Percentiles rank a stretch among this genome's conserved stretches.
phyloP scores from a whole-genome alignment of 1,140 invertebrate species.

The Drosophila nigrodunni region DNA sequence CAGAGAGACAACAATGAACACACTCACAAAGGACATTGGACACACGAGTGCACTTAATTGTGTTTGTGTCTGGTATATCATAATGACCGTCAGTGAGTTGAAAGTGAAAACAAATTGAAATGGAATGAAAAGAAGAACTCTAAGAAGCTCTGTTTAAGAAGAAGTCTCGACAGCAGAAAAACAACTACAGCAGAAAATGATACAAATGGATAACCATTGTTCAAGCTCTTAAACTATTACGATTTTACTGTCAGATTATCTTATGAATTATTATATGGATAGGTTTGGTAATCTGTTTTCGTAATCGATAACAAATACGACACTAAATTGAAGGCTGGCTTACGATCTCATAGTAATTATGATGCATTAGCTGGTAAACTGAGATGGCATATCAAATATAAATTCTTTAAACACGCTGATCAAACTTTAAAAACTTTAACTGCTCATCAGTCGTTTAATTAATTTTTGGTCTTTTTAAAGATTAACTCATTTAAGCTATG shows the following conservation, averaged over 20 bases:
- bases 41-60: constrained; percentile 64
- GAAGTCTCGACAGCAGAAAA: background rate
- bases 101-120: constrained; percentile 31
- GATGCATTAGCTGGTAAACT: background rate
- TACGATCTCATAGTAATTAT: too few relatives aligned
- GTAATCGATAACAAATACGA: too few relatives aligned
- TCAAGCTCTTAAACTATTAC: too few relatives aligned
- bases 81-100: constrained; percentile 29
- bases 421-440: too few relatives aligned
- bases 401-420: too few relatives aligned
- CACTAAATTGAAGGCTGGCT: too few relatives aligned
- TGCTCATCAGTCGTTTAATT: too few relatives aligned
- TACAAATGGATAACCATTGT: too few relatives aligned
- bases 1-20: constrained; percentile 16
- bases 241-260: background rate
- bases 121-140: background rate
- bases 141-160: constrained; percentile 22
- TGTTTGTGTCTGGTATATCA: constrained; percentile 58
- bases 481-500: background rate
- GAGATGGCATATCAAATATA: too few relatives aligned
- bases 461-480: too few relatives aligned
- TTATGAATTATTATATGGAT: background rate
- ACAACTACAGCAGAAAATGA: too few relatives aligned
- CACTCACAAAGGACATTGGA: constrained; percentile 35
- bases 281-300: too few relatives aligned